Conservation (phyloP, 2,797 vertebrate genomes). For the Danio albolineatus region DNA sequence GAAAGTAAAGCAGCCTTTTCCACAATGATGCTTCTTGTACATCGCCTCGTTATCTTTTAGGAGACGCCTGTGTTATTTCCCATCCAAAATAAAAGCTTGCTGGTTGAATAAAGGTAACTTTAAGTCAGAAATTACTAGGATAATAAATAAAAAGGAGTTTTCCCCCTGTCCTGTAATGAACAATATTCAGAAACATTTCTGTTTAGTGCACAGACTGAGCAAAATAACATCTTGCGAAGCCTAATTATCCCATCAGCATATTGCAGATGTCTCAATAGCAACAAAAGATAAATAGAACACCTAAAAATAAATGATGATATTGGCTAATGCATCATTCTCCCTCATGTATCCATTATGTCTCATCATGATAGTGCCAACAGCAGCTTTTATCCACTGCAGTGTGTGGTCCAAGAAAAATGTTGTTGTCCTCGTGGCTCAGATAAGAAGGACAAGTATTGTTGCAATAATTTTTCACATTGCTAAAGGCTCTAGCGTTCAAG, state of each 20-base stretch:
- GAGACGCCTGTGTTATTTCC: no score
- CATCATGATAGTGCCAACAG: background rate
- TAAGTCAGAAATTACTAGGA: no score
- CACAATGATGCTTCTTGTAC: no score
- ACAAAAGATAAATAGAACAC: constrained; percentile 39
- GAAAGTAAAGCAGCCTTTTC: no score
- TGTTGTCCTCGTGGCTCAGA: background rate
- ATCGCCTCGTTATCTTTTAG: no score
- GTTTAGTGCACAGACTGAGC: background rate
- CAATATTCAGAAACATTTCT: constrained; percentile 16
- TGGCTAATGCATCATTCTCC: constrained; percentile 34
- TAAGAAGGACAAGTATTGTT: constrained; percentile 8
- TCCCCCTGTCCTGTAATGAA: background rate
- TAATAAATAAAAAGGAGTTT: no score
- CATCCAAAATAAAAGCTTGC: no score
- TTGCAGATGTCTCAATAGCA: constrained; percentile 30
- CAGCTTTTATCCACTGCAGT: constrained; percentile 5
- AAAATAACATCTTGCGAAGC: constrained; percentile 22
- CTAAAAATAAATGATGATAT: constrained; percentile 41
- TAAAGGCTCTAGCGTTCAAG: background rate
- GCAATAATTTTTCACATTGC: constrained; percentile 15
- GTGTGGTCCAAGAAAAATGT: background rate
- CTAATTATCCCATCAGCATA: constrained; percentile 51
- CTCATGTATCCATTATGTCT: constrained; percentile 33
- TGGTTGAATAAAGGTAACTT: no score